Evolutionary conservation across 2,888 invertebrate genomes (phyloP).

Genomic region (Oxycera nigricornis): DNA sequence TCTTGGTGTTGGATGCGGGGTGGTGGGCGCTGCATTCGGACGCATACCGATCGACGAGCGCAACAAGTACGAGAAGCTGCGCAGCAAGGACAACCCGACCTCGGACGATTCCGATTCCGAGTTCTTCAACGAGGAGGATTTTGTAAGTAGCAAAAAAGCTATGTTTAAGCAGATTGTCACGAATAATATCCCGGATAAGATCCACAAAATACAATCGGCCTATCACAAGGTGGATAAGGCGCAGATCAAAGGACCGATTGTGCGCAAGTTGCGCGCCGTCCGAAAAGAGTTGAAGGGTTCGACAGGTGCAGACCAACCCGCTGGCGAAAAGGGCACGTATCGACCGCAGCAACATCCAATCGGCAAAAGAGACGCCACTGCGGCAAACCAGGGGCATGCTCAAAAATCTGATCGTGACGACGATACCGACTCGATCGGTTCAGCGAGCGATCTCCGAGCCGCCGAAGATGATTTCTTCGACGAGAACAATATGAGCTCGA

Average conservation of each 20-base stretch:
- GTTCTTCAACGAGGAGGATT: slow-evolving; percentile 57
- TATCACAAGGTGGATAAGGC: slow-evolving; percentile 65
- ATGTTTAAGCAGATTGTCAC: slow-evolving; percentile 62
- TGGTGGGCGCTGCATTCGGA: slow-evolving; percentile 65
- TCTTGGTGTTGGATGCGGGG: slow-evolving; percentile 59
- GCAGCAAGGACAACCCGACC: slow-evolving; percentile 67
- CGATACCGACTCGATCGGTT: slow-evolving; percentile 75
- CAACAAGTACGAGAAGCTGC: slow-evolving; percentile 79
- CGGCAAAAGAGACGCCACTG: slow-evolving; percentile 44
- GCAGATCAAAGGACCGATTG: slow-evolving; percentile 59
- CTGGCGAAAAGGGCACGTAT: slow-evolving; percentile 42
- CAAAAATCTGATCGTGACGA: slow-evolving; percentile 60
- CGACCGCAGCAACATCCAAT: not conserved
- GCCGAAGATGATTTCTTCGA: slow-evolving; percentile 64
- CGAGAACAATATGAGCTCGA: slow-evolving; percentile 58
- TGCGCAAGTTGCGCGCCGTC: slow-evolving; percentile 63
- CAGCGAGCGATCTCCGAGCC: slow-evolving; percentile 73
- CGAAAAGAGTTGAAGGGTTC: slow-evolving; percentile 53
- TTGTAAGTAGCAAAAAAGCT: slow-evolving; percentile 55
- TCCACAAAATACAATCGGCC: slow-evolving; percentile 63
- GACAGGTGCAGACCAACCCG: not conserved
- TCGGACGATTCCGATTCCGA: slow-evolving; percentile 66
- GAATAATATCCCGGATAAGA: slow-evolving; percentile 65
- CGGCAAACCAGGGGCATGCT: slow-evolving; percentile 44
- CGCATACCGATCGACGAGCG: slow-evolving; percentile 73